These are phyloP conservation scores for Colletes gigas DNA, from an alignment of 1,140 invertebrate species.

Conservation along the genomic window DNA sequence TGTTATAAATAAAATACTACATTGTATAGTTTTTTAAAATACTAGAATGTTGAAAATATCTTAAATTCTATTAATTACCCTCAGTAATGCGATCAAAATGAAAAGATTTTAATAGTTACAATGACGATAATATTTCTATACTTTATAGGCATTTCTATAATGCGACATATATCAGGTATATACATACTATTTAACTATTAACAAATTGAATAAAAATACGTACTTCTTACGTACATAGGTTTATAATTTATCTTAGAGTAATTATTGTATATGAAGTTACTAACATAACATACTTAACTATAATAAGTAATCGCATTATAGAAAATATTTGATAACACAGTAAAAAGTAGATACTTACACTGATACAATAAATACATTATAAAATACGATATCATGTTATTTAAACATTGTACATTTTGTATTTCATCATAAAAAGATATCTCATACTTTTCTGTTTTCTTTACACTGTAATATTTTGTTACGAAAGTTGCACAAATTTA, in stretches of 20 bases:
- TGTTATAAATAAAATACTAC: constrained; percentile 29
- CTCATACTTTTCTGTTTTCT: not conserved
- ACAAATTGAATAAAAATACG: not conserved
- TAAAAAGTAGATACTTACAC: not conserved
- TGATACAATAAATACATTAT: not conserved
- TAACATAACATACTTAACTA: not conserved
- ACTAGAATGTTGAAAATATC: constrained; percentile 6
- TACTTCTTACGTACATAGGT: not conserved
- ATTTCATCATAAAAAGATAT: not conserved
- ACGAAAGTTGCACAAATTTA: not conserved
- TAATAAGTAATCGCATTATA: not conserved
- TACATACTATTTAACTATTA: not conserved
- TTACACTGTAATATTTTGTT: not conserved
- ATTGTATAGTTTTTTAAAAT: constrained; percentile 29
- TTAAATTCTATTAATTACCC: constrained; percentile 29
- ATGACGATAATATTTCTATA: not conserved
- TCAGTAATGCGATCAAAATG: not conserved
- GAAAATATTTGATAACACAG: not conserved
- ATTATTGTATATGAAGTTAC: not conserved
- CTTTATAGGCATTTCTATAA: not conserved
- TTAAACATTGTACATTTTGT: not conserved
- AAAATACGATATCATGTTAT: not conserved
- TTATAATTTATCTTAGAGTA: not conserved
- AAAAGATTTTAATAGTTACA: not conserved
- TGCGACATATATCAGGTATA: not conserved